These are phyloP conservation scores for Centrocercus urophasianus DNA, from an alignment of 2,113 vertebrate genomes.

Conservation along the genomic window DNA sequence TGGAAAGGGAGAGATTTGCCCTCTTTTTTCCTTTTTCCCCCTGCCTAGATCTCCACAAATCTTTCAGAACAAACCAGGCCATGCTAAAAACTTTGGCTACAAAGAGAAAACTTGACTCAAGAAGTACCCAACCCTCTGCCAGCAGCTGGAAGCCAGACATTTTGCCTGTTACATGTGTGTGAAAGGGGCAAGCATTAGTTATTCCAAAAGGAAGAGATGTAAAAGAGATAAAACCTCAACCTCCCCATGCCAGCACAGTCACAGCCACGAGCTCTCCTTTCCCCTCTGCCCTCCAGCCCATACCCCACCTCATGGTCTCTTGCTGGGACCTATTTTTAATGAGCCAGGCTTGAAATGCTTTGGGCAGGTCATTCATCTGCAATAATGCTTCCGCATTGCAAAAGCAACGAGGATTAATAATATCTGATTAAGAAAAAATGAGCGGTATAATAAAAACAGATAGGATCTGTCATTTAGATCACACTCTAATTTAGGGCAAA, in stretches of 20 bases:
- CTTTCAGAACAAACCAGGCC: background rate
- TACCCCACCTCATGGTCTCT: background rate
- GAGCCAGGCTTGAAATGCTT: background rate
- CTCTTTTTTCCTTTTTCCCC: background rate
- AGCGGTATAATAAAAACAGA: background rate
- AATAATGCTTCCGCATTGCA: background rate
- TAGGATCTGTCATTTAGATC: background rate
- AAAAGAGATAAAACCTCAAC: background rate
- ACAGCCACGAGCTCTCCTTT: background rate
- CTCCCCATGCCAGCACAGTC: fast-evolving
- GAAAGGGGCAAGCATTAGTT: background rate
- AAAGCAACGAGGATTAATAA: constrained; percentile 11
- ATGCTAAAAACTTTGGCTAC: background rate
- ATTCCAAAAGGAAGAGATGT: background rate
- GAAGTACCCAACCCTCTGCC: background rate
- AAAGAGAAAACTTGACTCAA: background rate
- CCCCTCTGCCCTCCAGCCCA: background rate
- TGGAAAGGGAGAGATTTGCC: background rate
- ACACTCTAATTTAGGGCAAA: background rate
- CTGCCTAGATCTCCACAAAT: background rate
- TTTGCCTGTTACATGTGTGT: background rate
- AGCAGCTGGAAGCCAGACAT: fast-evolving
- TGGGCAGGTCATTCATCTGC: background rate
- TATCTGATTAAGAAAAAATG: constrained; percentile 10
- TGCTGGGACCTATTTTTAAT: background rate